phyloP scores from a whole-genome alignment of 2,888 invertebrate species.

The Apodemia mormo region DNA sequence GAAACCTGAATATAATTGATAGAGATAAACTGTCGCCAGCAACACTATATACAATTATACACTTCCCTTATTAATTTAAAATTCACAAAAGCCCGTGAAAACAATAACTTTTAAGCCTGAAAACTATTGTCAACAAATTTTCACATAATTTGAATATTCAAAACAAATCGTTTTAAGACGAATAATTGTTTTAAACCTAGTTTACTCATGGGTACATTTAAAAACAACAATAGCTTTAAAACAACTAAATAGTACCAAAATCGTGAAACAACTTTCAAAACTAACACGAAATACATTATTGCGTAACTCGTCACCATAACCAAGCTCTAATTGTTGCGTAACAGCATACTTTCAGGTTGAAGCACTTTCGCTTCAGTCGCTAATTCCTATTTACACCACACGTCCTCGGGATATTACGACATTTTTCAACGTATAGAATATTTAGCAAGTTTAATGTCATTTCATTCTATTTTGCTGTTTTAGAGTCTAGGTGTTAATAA shows the following conservation, averaged over 20 bases:
- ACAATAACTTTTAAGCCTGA: too few species aligned
- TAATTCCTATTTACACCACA: constrained; percentile 35
- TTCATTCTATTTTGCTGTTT: constrained; percentile 34
- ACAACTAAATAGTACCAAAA: neutral
- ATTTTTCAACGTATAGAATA: constrained; percentile 32
- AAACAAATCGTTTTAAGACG: neutral
- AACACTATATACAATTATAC: too few species aligned
- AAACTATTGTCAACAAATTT: neutral
- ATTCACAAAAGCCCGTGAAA: too few species aligned
- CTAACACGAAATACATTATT: neutral
- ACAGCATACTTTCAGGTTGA: constrained; percentile 43
- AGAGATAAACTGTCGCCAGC: too few species aligned
- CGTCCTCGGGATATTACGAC: constrained; percentile 2
- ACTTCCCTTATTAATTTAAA: too few species aligned
- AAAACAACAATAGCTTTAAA: neutral
- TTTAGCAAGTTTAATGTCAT: constrained; percentile 49
- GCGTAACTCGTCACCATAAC: neutral
- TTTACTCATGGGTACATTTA: neutral
- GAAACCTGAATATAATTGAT: too few species aligned
- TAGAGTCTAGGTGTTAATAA: constrained; percentile 50
- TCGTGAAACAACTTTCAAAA: neutral
- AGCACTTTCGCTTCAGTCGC: constrained; percentile 51
- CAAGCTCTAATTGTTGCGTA: constrained; percentile 52
- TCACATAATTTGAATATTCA: neutral
- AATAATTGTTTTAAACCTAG: neutral